Base-by-base conservation (phyloP, 2,797 vertebrate species). In the Sebastes taczanowskii region DNA sequence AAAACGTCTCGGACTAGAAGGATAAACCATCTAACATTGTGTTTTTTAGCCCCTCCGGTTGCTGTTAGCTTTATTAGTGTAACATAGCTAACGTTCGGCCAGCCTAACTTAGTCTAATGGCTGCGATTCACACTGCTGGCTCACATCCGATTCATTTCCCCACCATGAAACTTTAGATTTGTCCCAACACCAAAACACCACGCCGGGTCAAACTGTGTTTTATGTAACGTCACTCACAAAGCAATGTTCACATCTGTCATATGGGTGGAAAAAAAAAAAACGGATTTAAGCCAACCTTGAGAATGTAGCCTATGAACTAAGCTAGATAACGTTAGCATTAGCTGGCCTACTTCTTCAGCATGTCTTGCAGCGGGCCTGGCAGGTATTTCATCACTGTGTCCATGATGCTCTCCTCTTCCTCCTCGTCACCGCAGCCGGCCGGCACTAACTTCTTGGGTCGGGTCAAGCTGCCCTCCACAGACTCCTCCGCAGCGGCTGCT, bases 371-470 rank as follows among this genome's bases (percentile, higher is more conserved):
- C 0, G 98, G 98, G 27, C 98, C 98, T 2, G 99, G 99, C 91
- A 99, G 96, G 95, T 99, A 99, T 95, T 99, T 99, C 96, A 99
- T 99, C 94, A 99, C 96, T 73, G 97, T 97, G 93, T 99, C 98
- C 95, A 99, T 96, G 95, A 99, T 99, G 94, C 98, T 98, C 76
- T 98, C 98, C 79, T 98, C 98, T 0, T 98, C 97, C 7, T 96
- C 96, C 6, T 98, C 98, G 5, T 99, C 98, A 0, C 98, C 98
- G 2, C 99, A 99, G 89, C 99, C 99, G 0, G 97, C 95, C 1
- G 99, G 98, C 62, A 99, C 97, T 0, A 96, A 95, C 88, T 98
- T 99, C 93, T 99, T 99, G 35, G 98, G 97, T 78, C 98, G 96
- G 0, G 98, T 99, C 94, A 99, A 94, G 88, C 97, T 99, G 60